Evolutionary conservation across 92 coral and sea anemone species (phyloP).

Genomic region (Micromussa lordhowensis): DNA sequence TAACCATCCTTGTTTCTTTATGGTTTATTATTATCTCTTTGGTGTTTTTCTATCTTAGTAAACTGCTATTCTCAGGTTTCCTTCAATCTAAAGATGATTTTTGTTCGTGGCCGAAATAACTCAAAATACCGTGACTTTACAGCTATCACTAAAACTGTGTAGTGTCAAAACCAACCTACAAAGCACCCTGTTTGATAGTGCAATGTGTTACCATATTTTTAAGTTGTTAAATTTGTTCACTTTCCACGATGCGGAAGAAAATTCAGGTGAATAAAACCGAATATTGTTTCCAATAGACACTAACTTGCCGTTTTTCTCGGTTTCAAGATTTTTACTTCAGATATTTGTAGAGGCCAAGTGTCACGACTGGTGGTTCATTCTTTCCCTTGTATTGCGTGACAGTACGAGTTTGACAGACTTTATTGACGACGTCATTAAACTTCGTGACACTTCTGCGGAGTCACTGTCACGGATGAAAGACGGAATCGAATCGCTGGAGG

Average conservation of each 20-base stretch:
- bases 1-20: no score
- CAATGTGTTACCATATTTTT: background rate
- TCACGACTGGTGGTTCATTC: slow-evolving; percentile 95
- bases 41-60: no score
- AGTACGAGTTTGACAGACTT: slow-evolving; percentile 80
- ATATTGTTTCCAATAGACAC: background rate
- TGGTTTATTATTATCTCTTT: no score
- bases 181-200: no score
- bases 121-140: no score
- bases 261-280: background rate
- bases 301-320: background rate
- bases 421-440: slow-evolving; percentile 71
- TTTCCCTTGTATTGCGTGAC: slow-evolving; percentile 89
- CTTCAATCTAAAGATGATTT: no score
- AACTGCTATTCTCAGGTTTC: no score
- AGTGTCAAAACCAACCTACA: no score
- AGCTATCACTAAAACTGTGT: no score
- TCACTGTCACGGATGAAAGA: slow-evolving; percentile 80
- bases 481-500: slow-evolving; percentile 81
- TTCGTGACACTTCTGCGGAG: slow-evolving; percentile 75
- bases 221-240: background rate
- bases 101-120: no score
- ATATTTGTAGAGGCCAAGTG: slow-evolving; percentile 86
- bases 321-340: slow-evolving; percentile 79
- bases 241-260: background rate